phyloP scores from a whole-genome alignment of 1,140 invertebrate species.

The Ctenoplectra terminalis region DNA sequence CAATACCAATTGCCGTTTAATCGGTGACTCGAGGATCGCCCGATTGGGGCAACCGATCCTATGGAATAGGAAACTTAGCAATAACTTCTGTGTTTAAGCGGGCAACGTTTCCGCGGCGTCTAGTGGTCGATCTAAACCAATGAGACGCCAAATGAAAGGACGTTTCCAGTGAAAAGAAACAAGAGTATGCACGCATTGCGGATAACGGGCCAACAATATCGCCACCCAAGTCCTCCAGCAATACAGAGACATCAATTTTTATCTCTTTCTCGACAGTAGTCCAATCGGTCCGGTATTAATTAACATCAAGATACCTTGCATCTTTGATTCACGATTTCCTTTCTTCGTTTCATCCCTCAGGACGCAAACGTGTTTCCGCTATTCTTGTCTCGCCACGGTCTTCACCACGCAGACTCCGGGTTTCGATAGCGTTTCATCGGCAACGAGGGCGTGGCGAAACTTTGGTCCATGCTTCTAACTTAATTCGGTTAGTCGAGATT shows the following conservation, averaged over 20 bases:
- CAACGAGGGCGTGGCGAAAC: constrained; percentile 70
- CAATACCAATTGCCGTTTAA: not conserved
- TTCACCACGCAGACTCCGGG: constrained; percentile 64
- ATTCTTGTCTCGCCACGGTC: constrained; percentile 42
- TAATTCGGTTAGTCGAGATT: constrained; percentile 77
- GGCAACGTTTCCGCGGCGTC: not conserved
- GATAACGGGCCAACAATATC: not conserved
- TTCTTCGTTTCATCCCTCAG: not conserved
- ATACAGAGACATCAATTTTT: not conserved
- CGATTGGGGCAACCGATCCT: constrained; percentile 27
- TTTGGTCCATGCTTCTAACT: constrained; percentile 69
- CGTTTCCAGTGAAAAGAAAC: not conserved
- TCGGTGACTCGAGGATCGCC: constrained; percentile 17
- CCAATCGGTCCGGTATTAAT: constrained; percentile 11
- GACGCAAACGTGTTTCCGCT: constrained; percentile 2
- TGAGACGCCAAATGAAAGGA: not conserved
- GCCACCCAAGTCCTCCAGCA: not conserved
- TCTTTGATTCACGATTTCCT: not conserved
- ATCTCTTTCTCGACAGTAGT: too few relatives aligned
- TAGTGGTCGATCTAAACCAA: not conserved
- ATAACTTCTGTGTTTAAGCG: not conserved
- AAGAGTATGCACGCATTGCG: not conserved
- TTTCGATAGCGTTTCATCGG: constrained; percentile 72
- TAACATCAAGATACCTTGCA: constrained; percentile 3
- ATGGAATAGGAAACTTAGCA: not conserved